phyloP scores from a whole-genome alignment of 2,113 vertebrate genomes.

The Spea bombifrons region DNA sequence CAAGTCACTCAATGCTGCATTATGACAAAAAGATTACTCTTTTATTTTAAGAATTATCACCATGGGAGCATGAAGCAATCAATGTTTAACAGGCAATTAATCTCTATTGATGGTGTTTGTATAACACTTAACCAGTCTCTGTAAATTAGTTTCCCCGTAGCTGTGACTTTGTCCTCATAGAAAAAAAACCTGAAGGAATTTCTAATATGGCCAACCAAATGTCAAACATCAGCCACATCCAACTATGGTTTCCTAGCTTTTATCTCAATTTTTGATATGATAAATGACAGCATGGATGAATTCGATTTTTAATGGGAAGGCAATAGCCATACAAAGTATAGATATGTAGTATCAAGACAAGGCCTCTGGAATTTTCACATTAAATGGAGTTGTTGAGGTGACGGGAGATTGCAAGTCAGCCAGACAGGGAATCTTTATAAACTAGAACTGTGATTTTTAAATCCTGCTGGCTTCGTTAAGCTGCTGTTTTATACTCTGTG shows the following conservation, averaged over 20 bases:
- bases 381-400: slow-evolving; percentile 47
- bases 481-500: slow-evolving; percentile 49
- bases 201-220: not conserved
- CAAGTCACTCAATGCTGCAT: slow-evolving; percentile 19
- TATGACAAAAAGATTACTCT: slow-evolving; percentile 54
- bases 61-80: slow-evolving; percentile 61
- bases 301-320: too few species aligned
- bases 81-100: slow-evolving; percentile 63
- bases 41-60: slow-evolving; percentile 54
- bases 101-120: slow-evolving; percentile 62
- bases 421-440: slow-evolving; percentile 53
- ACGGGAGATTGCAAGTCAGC: slow-evolving; percentile 22
- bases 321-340: too few species aligned
- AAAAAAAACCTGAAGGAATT: not conserved
- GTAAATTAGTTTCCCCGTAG: slow-evolving; percentile 60
- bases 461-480: slow-evolving; percentile 48
- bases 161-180: slow-evolving; percentile 49
- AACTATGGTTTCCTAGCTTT: not conserved
- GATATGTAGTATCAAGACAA: not conserved
- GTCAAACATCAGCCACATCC: not conserved
- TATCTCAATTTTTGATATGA: too few species aligned
- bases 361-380: not conserved
- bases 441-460: slow-evolving; percentile 49
- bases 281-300: too few species aligned
- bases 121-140: slow-evolving; percentile 59